phyloP scores from a whole-genome alignment of 2,888 invertebrate genomes.

The Tipula unca region DNA sequence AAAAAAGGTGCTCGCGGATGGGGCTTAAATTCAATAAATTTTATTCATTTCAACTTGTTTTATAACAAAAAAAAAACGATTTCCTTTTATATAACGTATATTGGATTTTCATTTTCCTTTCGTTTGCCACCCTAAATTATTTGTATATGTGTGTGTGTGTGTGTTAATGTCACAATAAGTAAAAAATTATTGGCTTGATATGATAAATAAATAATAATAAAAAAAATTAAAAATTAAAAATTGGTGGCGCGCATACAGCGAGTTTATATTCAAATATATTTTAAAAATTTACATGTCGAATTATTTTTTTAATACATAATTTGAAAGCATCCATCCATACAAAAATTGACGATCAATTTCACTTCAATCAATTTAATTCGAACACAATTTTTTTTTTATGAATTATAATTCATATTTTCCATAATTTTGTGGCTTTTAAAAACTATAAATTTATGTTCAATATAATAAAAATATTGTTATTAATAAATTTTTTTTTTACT shows the following conservation, averaged over 20 bases:
- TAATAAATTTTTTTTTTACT: background rate
- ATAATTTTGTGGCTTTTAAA: slow-evolving; percentile 14
- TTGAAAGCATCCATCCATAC: background rate
- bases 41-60: background rate
- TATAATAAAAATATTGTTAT: background rate
- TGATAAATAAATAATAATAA: background rate
- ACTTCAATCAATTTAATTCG: background rate
- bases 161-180: background rate
- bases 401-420: background rate
- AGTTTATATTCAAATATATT: too few species aligned
- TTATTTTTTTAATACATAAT: background rate
- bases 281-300: background rate
- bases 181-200: background rate
- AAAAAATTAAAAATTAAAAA: background rate
- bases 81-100: too few species aligned
- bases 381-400: background rate
- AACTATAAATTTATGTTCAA: background rate
- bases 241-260: too few species aligned
- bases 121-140: background rate
- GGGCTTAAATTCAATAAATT: background rate
- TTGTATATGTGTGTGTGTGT: background rate
- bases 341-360: background rate
- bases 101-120: background rate
- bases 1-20: background rate
- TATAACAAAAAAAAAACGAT: background rate